A percentile compares a stretch with the other conserved stretches of the same genome.
Conservation (phyloP, 2,113 vertebrate species). For the Erpornis zantholeuca region DNA sequence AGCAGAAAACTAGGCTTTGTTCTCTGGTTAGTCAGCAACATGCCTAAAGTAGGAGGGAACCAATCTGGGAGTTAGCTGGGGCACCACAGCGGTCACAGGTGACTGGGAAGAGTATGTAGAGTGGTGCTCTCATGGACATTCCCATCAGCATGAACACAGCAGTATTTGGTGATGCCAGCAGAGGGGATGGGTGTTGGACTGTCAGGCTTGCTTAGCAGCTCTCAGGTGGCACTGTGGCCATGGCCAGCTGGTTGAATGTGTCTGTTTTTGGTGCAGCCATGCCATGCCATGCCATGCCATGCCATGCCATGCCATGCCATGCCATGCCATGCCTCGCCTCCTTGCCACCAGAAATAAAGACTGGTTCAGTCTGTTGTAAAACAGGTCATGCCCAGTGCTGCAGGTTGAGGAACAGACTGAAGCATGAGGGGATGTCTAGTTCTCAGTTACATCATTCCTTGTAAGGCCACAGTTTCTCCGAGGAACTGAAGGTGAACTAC, state of each 20-base stretch:
- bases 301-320: no score
- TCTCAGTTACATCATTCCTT: not conserved
- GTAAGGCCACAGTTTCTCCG: not conserved
- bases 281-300: no score
- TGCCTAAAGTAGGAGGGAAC: not conserved
- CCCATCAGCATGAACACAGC: not conserved
- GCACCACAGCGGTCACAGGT: not conserved
- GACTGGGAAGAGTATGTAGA: not conserved
- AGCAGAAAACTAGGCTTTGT: not conserved
- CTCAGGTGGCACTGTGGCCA: not conserved
- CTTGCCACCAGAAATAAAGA: not conserved
- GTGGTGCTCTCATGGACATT: not conserved
- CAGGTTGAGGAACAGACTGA: not conserved
- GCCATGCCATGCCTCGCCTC: not conserved
- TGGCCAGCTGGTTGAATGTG: not conserved
- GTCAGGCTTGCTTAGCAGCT: not conserved
- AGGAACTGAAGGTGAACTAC: not conserved
- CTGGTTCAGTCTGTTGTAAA: not conserved
- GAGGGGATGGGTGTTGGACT: not conserved
- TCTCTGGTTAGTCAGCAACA: not conserved
- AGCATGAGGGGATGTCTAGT: not conserved
- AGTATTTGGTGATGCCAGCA: not conserved
- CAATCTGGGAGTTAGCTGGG: not conserved
- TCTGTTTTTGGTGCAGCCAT: not conserved
- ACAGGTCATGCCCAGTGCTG: not conserved